A percentile compares a stretch with the other conserved stretches of the same genome.
Evolutionary conservation across 2,113 vertebrate species (phyloP).

Genomic region (Rhombomys opimus): DNA sequence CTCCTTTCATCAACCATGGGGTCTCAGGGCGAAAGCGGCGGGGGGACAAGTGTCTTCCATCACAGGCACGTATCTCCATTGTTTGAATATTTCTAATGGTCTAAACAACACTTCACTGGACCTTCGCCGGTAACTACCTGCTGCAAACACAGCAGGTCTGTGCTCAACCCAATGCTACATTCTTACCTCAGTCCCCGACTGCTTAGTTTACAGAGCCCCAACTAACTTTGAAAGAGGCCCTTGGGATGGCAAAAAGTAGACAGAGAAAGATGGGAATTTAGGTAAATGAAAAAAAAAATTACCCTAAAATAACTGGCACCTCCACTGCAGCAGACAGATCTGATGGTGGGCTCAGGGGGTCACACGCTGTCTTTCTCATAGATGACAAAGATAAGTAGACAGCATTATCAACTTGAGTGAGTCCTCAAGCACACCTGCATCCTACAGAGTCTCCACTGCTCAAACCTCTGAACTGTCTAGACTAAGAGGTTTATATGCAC

Average conservation of each 20-base stretch:
- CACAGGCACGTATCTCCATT: background rate
- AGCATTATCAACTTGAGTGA: background rate
- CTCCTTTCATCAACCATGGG: slow-evolving; percentile 3
- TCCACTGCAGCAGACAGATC: background rate
- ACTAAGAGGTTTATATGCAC: background rate
- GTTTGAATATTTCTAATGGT: background rate
- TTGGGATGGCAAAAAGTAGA: background rate
- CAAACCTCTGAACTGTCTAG: background rate
- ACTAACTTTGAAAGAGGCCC: background rate
- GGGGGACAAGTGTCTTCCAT: background rate
- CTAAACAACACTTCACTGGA: background rate
- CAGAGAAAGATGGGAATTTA: background rate
- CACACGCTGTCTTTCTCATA: background rate
- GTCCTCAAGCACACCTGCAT: background rate
- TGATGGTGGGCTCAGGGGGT: background rate
- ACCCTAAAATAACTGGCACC: background rate
- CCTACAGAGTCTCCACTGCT: background rate
- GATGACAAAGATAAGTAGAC: background rate
- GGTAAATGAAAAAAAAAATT: background rate
- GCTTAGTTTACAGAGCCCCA: background rate
- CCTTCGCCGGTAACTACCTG: background rate
- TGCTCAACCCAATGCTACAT: background rate
- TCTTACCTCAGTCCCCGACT: background rate
- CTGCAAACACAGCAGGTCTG: background rate
- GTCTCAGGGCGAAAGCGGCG: background rate